phyloP scores from a whole-genome alignment of 2,113 vertebrate genomes.

The Rattus norvegicus region DNA sequence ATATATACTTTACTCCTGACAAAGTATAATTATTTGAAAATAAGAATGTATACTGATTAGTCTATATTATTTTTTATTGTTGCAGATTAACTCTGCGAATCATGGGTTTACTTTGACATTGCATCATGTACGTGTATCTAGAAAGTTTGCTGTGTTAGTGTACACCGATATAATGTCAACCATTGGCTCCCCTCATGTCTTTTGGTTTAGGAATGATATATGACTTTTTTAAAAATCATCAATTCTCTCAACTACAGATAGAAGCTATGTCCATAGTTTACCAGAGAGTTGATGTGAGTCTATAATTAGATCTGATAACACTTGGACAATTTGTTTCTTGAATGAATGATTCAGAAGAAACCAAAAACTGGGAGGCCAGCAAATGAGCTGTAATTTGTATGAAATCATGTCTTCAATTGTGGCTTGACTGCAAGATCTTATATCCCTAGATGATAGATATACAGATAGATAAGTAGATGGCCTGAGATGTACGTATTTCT shows the following conservation, averaged over 20 bases:
- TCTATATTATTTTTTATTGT: background rate
- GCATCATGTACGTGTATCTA: too few species aligned
- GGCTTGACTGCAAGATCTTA: background rate
- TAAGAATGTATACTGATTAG: background rate
- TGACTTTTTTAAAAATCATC: background rate
- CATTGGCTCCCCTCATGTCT: too few species aligned
- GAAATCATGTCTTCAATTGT: background rate
- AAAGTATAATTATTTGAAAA: background rate
- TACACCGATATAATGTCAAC: background rate
- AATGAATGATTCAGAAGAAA: background rate
- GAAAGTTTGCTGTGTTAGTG: background rate
- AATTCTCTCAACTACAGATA: background rate
- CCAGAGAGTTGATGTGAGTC: background rate
- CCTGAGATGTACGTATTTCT: background rate
- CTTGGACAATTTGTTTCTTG: background rate
- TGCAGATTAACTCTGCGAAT: background rate
- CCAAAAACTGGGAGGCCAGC: background rate
- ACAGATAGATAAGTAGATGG: too few species aligned
- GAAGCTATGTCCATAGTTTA: background rate
- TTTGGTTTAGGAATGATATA: background rate
- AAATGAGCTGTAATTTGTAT: background rate
- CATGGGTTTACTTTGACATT: background rate
- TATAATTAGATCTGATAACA: slow-evolving; percentile 4
- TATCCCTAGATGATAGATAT: background rate
- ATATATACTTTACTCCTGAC: background rate